These are phyloP conservation scores for Hycleus phaleratus DNA, from an alignment of 1,140 invertebrate genomes.

Conservation along the genomic window DNA sequence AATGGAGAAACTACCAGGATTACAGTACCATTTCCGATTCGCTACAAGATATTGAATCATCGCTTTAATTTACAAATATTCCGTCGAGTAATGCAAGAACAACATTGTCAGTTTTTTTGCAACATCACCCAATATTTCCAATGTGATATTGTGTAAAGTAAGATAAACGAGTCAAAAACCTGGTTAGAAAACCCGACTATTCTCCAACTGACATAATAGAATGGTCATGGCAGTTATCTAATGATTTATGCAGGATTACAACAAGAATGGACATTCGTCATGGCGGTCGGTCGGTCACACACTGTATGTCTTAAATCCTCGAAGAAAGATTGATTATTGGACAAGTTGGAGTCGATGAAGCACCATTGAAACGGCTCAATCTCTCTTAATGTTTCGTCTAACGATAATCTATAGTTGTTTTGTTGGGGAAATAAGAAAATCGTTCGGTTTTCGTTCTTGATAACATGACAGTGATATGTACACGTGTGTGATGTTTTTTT, in stretches of 20 bases:
- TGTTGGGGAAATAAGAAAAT: no score
- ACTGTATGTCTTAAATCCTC: background rate
- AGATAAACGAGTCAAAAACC: constrained; percentile 19
- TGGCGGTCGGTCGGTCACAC: background rate
- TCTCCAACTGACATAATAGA: constrained; percentile 16
- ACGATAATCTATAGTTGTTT: background rate
- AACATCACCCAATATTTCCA: background rate
- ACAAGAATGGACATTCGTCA: constrained; percentile 5
- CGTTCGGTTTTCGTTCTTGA: no score
- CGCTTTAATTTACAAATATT: background rate
- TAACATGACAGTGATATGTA: no score
- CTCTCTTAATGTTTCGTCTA: constrained; percentile 5
- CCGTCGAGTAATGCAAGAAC: no score
- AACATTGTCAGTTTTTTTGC: background rate
- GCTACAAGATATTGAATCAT: constrained; percentile 1
- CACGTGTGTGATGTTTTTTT: no score
- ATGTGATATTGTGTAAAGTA: constrained; percentile 16
- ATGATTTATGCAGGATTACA: constrained; percentile 27
- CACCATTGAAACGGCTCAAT: background rate
- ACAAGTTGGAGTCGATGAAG: constrained; percentile 9
- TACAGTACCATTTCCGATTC: no score
- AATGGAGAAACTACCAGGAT: no score
- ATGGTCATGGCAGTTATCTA: constrained; percentile 19
- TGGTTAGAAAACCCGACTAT: constrained; percentile 12
- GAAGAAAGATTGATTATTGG: constrained; percentile 13